These are phyloP conservation scores for Podotricha telesiphe DNA, from an alignment of 2,888 invertebrate genomes.

Conservation along the genomic window DNA sequence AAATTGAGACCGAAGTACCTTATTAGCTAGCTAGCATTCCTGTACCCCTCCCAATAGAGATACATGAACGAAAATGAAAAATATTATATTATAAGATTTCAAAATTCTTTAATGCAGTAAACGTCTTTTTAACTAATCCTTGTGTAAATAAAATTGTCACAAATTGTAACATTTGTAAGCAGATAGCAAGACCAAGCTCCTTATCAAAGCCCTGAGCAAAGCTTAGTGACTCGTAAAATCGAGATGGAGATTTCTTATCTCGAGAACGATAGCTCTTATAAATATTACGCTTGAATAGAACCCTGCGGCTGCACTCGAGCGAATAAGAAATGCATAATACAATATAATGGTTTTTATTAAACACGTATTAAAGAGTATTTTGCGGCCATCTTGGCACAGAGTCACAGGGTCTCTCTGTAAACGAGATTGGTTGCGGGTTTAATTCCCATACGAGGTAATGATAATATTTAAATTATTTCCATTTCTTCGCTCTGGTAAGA, in stretches of 20 bases:
- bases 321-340: slow-evolving; percentile 12
- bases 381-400: no score
- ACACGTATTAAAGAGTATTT: background rate
- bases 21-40: no score
- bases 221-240: slow-evolving; percentile 57
- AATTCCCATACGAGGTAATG: no score
- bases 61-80: background rate
- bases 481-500: no score
- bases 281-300: slow-evolving; percentile 16
- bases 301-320: slow-evolving; percentile 16
- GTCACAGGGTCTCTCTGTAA: no score
- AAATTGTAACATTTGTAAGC: slow-evolving; percentile 50
- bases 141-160: slow-evolving; percentile 8
- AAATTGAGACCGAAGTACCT: no score
- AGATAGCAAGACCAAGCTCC: slow-evolving; percentile 58
- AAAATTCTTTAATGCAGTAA: background rate
- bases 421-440: no score
- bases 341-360: background rate
- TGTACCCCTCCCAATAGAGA: no score
- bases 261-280: slow-evolving; percentile 46
- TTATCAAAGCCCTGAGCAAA: slow-evolving; percentile 54
- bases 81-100: background rate
- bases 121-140: background rate
- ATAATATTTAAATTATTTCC: no score
- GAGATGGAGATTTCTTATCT: slow-evolving; percentile 49